These are phyloP conservation scores for Bucco capensis DNA, from an alignment of 2,113 vertebrate genomes.

Conservation along the genomic window DNA sequence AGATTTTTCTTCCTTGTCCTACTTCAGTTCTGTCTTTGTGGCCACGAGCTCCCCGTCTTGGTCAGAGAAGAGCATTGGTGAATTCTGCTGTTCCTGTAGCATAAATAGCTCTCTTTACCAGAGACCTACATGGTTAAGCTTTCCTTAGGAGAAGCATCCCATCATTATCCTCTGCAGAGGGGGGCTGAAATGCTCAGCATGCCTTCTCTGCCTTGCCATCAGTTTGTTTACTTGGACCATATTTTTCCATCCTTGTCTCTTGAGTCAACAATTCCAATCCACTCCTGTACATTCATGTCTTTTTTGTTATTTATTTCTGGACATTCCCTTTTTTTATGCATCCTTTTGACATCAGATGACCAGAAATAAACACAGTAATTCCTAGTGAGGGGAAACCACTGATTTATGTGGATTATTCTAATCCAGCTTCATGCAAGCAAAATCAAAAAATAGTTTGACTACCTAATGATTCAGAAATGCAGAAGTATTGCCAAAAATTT, in stretches of 20 bases:
- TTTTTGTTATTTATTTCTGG: neutral
- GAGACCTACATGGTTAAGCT: neutral
- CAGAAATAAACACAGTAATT: neutral
- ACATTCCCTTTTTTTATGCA: neutral
- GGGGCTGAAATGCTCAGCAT: neutral
- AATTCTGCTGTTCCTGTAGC: neutral
- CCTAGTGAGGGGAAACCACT: slow-evolving; percentile 4
- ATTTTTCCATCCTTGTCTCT: neutral
- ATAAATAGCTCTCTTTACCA: neutral
- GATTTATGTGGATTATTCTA: slow-evolving; percentile 26
- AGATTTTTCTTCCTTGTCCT: neutral
- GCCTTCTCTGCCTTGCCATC: neutral
- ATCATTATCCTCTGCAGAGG: fast-evolving
- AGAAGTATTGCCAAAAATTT: slow-evolving; percentile 33
- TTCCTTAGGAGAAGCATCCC: neutral
- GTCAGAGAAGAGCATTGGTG: neutral
- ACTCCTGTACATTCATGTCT: neutral
- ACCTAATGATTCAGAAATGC: slow-evolving; percentile 67
- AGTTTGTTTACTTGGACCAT: slow-evolving; percentile 22
- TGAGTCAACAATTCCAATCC: slow-evolving; percentile 9
- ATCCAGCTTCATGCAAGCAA: slow-evolving; percentile 17
- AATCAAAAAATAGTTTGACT: slow-evolving; percentile 60
- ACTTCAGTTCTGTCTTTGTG: neutral
- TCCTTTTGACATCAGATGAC: neutral
- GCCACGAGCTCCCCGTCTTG: neutral